Conservation (phyloP, 1,140 invertebrate species). For the Sarcophaga peregrina region DNA sequence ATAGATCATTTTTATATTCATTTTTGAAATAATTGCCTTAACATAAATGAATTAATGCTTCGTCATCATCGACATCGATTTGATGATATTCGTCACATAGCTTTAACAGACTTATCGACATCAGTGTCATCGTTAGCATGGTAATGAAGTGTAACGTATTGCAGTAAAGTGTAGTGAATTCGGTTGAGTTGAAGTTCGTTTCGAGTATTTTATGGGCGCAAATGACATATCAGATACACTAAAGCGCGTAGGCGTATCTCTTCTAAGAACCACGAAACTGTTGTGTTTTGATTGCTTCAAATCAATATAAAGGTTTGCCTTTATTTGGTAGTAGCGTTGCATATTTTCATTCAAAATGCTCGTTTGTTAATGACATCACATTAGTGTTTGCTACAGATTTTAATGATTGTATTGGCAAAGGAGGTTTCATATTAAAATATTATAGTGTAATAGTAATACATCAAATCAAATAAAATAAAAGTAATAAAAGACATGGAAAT, state of each 20-base stretch:
- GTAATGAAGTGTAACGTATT: background rate
- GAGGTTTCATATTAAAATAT: background rate
- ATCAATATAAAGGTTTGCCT: background rate
- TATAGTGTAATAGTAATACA: no score
- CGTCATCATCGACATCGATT: background rate
- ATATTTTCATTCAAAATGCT: background rate
- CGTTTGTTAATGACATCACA: background rate
- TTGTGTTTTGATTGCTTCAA: no score
- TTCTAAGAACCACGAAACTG: background rate
- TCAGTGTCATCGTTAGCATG: background rate
- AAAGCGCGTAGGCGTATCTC: background rate
- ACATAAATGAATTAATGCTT: constrained; percentile 22
- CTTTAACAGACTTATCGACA: background rate
- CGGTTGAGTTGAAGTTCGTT: background rate
- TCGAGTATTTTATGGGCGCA: background rate
- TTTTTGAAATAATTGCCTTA: constrained; percentile 12
- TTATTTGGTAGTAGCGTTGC: background rate
- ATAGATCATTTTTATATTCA: background rate
- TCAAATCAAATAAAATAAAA: no score
- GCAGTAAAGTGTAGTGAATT: background rate
- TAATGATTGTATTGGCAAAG: background rate
- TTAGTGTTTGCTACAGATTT: background rate
- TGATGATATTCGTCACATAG: background rate
- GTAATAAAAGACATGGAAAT: no score
- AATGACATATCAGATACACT: background rate